Conservation (phyloP, 1,140 invertebrate species). For the Anastatus disparis region DNA sequence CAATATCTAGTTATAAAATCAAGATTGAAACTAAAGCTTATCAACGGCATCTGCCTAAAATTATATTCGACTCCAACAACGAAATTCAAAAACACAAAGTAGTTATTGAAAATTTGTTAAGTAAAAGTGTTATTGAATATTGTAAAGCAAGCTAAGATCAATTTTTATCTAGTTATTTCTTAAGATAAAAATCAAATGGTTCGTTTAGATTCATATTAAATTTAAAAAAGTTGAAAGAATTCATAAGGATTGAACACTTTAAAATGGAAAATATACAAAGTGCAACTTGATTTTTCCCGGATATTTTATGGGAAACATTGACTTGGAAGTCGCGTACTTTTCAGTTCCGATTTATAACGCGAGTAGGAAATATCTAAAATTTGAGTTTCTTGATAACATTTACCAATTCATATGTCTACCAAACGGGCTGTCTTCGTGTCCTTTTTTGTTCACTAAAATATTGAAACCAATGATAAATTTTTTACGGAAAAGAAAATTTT, state of each 20-base stretch:
- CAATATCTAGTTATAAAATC: background rate
- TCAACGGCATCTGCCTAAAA: background rate
- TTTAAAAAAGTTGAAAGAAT: slow-evolving; percentile 5
- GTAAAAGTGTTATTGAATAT: background rate
- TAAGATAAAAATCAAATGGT: background rate
- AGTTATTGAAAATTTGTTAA: background rate
- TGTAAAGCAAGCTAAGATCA: background rate
- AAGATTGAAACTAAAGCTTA: background rate
- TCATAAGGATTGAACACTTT: background rate
- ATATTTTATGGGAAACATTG: background rate
- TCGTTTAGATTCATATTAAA: background rate
- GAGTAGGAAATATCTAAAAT: background rate
- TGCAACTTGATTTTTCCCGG: background rate
- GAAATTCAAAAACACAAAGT: background rate
- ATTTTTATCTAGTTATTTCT: slow-evolving; percentile 6
- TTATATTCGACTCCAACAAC: no score
- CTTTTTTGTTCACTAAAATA: background rate
- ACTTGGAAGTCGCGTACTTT: background rate
- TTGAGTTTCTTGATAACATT: background rate
- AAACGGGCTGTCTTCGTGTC: background rate
- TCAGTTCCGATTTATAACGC: background rate
- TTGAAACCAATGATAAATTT: background rate
- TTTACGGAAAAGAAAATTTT: background rate
- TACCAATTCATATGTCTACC: slow-evolving; percentile 2
- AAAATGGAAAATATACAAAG: background rate